Evolutionary conservation across 2,113 vertebrate species (phyloP), one percentile per base, ranked within the genome.

Genomic region (Seriola quinqueradiata): DNA sequence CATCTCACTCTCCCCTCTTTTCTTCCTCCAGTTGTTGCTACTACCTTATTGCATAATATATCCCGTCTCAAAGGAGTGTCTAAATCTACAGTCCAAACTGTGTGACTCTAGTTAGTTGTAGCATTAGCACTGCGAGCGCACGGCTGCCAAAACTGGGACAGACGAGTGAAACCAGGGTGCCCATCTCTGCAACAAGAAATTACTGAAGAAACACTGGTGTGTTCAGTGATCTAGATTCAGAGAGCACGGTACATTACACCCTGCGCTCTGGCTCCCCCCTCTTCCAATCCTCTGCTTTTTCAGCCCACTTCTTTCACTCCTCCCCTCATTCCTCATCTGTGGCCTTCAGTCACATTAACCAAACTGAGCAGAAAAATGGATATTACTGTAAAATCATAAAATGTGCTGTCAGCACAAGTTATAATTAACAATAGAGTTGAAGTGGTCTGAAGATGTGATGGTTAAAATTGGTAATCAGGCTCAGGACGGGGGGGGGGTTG

Each of bases 221-320:
- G 93, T 86, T 90, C 91, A 94, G 89, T 94, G 93, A 93, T 92
- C 93, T 91, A 90, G 91, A 93, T 93, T 92, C 82, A 85, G 77
- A 44, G 5, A 60, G 64, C 86, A 93, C 69, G 91, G 84, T 90
- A 91, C 92, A 91, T 91, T 94, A 88, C 82, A 85, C 89, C 80
- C 79, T 23, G 34, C 16, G 28, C 81, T 84, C 69, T 69, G 66
- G 14, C 85, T 55, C 63, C 79, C 81, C 80, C 72, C 65, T 65
- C 82, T 57, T 81, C 83, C 74, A 67, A 38, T 83, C 83, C 28
- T 77, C 59, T 67, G 44, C 75, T 68, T 83, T 83, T 88, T 87
- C 57, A 67, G 59, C 69, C 69, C 82, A 67, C 23, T 55, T 68
- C 54, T 70, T 40, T 70, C 48, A 40, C 59, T 71, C 64, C 75